phyloP scores from a whole-genome alignment of 2,888 invertebrate genomes.

The Dichetophora obliterata region DNA sequence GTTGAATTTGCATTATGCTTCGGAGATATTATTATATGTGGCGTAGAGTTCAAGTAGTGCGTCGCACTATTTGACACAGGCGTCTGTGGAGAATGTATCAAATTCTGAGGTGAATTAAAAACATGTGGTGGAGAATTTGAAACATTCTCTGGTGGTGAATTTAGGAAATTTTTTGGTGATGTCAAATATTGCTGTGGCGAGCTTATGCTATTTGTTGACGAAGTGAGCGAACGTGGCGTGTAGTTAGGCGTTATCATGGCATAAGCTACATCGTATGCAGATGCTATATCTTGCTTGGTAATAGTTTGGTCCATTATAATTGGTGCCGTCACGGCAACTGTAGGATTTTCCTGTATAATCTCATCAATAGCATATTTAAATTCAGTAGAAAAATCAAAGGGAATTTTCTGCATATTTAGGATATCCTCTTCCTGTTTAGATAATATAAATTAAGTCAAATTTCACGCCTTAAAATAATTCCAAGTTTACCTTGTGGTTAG shows the following conservation, averaged over 20 bases:
- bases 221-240: not conserved
- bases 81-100: not conserved
- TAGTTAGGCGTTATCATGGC: not conserved
- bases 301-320: no score
- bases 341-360: not conserved
- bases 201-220: not conserved
- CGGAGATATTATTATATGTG: not conserved
- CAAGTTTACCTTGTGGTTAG: no score
- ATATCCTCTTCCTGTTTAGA: not conserved
- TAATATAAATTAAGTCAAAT: no score
- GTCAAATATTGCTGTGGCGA: not conserved
- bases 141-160: not conserved
- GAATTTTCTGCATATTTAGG: no score
- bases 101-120: not conserved
- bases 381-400: not conserved
- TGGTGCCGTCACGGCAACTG: not conserved
- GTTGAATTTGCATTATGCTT: not conserved
- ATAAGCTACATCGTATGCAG: slow-evolving; percentile 5
- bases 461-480: no score
- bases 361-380: not conserved
- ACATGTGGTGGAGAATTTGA: not conserved
- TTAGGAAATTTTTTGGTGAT: not conserved
- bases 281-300: not conserved
- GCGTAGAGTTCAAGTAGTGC: not conserved
- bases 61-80: no score